Evolutionary conservation across 2,797 vertebrate genomes (phyloP).

Genomic region (Otus scops): DNA sequence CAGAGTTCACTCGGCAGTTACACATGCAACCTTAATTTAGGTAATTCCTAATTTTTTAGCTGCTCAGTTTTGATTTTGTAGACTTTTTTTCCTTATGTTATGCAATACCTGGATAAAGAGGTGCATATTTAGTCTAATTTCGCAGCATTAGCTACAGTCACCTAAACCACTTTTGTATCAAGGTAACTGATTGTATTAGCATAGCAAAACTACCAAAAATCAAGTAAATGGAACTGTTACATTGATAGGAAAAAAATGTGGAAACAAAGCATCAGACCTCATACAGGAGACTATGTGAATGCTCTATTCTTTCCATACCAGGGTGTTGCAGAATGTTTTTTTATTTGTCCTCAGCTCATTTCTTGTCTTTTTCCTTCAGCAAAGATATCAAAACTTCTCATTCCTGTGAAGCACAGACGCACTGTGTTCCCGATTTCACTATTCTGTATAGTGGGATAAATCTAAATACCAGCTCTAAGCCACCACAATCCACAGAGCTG

Average conservation of each 20-base stretch:
- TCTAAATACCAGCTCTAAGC: conserved; percentile 6
- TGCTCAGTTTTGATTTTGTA: neutral
- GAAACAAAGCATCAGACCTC: neutral
- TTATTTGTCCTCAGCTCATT: neutral
- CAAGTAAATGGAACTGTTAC: neutral
- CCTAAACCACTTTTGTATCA: neutral
- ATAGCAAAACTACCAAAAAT: neutral
- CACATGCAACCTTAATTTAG: neutral
- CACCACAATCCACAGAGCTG: neutral
- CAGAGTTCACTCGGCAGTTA: neutral
- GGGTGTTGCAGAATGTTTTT: neutral
- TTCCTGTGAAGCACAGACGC: neutral
- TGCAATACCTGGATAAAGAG: neutral
- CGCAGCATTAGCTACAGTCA: neutral
- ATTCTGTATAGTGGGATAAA: neutral
- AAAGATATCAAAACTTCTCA: neutral
- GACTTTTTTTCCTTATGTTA: neutral
- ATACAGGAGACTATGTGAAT: neutral
- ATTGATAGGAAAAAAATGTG: neutral
- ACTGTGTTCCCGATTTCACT: neutral
- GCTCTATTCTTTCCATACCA: neutral
- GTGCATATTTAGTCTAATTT: neutral
- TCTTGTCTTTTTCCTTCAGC: neutral
- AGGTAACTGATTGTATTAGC: neutral
- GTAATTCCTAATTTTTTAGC: neutral